These are phyloP conservation scores for Lanius collurio DNA, from an alignment of 2,113 vertebrate genomes.

Conservation along the genomic window DNA sequence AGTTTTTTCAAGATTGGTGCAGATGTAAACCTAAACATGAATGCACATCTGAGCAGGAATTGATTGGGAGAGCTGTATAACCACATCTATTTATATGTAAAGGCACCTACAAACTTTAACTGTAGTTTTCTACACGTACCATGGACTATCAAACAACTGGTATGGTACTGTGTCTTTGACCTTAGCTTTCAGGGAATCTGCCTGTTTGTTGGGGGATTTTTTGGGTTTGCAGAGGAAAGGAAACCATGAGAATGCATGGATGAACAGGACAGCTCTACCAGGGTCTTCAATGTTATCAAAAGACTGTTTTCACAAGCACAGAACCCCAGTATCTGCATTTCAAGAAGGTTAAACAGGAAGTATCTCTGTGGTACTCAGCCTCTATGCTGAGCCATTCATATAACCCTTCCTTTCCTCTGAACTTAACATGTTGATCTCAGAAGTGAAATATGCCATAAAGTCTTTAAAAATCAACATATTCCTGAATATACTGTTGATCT, in stretches of 20 bases:
- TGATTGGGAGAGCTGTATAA: fast-evolving
- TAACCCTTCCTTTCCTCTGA: background rate
- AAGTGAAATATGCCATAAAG: background rate
- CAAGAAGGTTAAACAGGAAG: background rate
- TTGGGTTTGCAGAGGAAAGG: background rate
- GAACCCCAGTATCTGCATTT: background rate
- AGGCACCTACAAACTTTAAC: background rate
- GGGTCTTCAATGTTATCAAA: background rate
- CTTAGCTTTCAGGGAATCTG: background rate
- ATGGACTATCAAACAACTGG: background rate
- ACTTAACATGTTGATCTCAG: background rate
- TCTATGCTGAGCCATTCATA: background rate
- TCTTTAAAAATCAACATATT: background rate
- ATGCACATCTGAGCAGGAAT: background rate
- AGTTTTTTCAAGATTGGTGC: background rate
- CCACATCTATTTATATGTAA: background rate
- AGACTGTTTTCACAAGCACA: background rate
- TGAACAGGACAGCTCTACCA: background rate
- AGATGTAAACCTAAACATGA: background rate
- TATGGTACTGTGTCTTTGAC: background rate
- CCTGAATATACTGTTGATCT: background rate
- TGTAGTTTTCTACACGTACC: background rate
- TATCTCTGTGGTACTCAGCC: background rate
- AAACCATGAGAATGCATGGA: background rate
- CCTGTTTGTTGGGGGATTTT: background rate